Evolutionary conservation across 2,113 vertebrate species (phyloP).

Genomic region (Laticauda colubrina): DNA sequence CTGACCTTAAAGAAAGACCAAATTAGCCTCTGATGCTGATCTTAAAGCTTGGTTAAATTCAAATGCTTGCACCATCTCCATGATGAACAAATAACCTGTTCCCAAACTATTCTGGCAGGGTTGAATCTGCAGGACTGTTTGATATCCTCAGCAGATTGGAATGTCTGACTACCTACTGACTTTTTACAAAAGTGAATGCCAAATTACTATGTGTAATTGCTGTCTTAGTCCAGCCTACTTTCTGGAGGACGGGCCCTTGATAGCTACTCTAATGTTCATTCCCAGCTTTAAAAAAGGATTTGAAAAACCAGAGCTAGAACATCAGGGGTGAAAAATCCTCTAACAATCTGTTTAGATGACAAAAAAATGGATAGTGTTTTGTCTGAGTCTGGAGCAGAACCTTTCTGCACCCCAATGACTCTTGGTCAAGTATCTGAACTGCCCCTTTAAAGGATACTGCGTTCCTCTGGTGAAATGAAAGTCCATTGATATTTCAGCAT

Average conservation of each 20-base stretch:
- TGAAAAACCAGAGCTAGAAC: not conserved
- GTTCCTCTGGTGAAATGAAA: not conserved
- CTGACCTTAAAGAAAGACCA: not conserved
- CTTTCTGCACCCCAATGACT: not conserved
- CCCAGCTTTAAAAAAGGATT: not conserved
- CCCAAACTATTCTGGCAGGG: not conserved
- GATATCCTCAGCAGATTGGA: not conserved
- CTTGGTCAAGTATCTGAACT: not conserved
- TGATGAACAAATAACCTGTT: not conserved
- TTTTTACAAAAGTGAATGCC: not conserved
- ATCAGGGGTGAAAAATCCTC: not conserved
- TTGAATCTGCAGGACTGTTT: not conserved
- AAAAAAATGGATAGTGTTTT: not conserved
- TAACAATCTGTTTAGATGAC: not conserved
- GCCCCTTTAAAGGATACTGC: not conserved
- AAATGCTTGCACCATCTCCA: not conserved
- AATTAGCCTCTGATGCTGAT: not conserved
- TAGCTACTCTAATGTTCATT: not conserved
- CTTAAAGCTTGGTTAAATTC: not conserved
- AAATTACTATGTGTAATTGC: not conserved
- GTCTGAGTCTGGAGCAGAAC: not conserved
- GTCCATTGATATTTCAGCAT: not conserved
- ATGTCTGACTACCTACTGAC: not conserved
- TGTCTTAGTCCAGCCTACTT: not conserved
- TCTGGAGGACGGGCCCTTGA: not conserved